phyloP scores from a whole-genome alignment of 1,140 invertebrate species.

The Lucilia cuprina region DNA sequence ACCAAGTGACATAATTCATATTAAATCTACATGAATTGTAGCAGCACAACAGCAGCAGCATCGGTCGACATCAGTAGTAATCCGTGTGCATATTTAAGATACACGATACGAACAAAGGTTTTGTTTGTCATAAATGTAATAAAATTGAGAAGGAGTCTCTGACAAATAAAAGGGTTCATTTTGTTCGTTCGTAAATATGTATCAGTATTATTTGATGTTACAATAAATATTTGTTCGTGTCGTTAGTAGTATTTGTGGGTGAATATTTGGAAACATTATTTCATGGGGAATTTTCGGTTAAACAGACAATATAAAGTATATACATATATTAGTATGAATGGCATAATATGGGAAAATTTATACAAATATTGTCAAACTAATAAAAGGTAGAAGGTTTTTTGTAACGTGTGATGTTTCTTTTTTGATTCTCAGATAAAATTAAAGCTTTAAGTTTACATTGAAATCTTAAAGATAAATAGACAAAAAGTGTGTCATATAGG shows the following conservation, averaged over 20 bases:
- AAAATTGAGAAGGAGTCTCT: background rate
- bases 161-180: background rate
- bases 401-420: no score
- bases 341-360: background rate
- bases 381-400: no score
- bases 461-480: no score
- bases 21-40: background rate
- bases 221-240: background rate
- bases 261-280: no score
- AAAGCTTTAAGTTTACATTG: no score
- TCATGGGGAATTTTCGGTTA: background rate
- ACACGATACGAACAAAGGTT: background rate
- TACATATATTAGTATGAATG: background rate
- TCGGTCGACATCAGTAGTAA: background rate
- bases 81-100: background rate
- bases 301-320: background rate
- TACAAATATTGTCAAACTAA: no score
- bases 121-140: background rate
- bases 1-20: background rate
- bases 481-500: no score
- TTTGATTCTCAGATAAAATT: no score
- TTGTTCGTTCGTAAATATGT: background rate
- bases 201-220: background rate
- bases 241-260: background rate
- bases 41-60: background rate